Base-by-base conservation (phyloP, 1,140 invertebrate species). In the Zaprionus capensis region DNA sequence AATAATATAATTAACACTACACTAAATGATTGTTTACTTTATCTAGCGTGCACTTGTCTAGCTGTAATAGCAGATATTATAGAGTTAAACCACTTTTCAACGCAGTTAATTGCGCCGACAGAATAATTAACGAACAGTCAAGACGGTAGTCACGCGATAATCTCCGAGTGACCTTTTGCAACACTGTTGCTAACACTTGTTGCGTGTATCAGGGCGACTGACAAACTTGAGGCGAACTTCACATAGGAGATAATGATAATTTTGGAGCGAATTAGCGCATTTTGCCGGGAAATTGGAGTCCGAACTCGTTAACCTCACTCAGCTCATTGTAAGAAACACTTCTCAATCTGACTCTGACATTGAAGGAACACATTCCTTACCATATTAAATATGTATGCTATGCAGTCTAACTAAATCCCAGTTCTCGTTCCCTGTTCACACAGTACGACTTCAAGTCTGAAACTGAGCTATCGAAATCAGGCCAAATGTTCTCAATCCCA, bases 401-500 rank as follows among this genome's bases (percentile, higher is more conserved):
- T 51, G 34, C n/a, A 36, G 44, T 59, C 65, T 80, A 62, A 28
- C 26, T 59, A 38, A 59, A 58, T 73, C 63, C 59, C 59, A 78
- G 71, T 49, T 34, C 31, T 34, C 1, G 41, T 17, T 34, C 26
- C 61, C 58, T 26, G 36, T 74, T 41, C 62, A 79, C 70, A 65
- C 70, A 71, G 81, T 56, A 84, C 81, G 78, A 79, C 81, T 84
- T 81, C 81, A 76, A 74, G 65, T 81, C 69, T 71, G 56, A 79
- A 90, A 88, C 84, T 90, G 77, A 80, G 65, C 51, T 66, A 66
- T 63, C 36, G 74, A 51, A 81, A 83, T 88, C 64, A 65, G 57
- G 41, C 68, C 84, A 88, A 87, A 81, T 88, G 78, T 73, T 84
- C 61, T 73, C 68, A 81, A 80, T 88, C 84, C 85, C 84, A 90